These are phyloP conservation scores for Aromia moschata DNA, from an alignment of 2,888 invertebrate species.

Conservation along the genomic window DNA sequence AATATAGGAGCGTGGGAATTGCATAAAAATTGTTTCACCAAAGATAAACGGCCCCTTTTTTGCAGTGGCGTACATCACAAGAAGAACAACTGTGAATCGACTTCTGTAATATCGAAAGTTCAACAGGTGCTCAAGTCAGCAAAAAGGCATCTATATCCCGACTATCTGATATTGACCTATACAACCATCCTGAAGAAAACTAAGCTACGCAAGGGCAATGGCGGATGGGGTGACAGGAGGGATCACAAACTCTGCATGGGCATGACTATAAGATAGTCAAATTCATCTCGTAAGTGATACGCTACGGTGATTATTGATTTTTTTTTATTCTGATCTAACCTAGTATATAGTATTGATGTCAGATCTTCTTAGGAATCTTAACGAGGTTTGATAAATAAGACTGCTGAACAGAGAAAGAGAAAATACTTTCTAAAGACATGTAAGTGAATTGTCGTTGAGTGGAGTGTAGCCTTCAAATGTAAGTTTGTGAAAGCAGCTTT, in stretches of 20 bases:
- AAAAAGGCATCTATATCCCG: conserved; percentile 75
- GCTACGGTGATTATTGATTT: background rate
- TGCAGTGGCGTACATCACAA: conserved; percentile 95
- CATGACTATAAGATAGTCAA: conserved; percentile 65
- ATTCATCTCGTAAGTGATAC: conserved; percentile 13
- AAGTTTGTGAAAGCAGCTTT: too few species aligned
- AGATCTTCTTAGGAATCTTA: too few species aligned
- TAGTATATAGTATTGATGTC: too few species aligned
- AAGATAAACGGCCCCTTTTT: too few species aligned
- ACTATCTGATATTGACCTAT: conserved; percentile 72
- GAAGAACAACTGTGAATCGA: conserved; percentile 89
- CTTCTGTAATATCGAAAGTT: conserved; percentile 84
- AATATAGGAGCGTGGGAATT: too few species aligned
- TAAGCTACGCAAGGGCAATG: conserved; percentile 88
- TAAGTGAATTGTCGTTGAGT: background rate
- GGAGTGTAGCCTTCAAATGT: too few species aligned
- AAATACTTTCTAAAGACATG: background rate
- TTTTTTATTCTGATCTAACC: too few species aligned
- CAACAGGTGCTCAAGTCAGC: conserved; percentile 81
- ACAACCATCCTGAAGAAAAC: conserved; percentile 76
- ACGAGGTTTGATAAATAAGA: background rate
- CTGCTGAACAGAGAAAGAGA: background rate
- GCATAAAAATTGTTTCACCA: too few species aligned
- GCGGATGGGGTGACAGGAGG: conserved; percentile 95
- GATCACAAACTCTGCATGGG: conserved; percentile 85